Evolutionary conservation across 2,113 vertebrate species (phyloP).

Genomic region (Burhinus oedicnemus): DNA sequence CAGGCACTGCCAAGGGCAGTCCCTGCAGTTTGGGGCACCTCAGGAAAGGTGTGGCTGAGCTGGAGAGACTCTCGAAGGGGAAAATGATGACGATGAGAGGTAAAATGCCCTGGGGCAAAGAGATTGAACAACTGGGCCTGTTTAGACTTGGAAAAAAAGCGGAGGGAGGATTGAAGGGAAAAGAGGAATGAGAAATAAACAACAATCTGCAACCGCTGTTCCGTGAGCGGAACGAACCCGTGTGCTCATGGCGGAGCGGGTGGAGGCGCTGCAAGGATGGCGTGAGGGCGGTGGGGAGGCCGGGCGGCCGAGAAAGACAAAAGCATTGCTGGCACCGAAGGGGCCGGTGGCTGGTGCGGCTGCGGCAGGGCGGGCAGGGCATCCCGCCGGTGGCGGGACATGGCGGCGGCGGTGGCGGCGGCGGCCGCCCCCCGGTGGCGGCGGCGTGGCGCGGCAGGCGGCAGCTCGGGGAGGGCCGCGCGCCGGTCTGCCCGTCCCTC

Average conservation of each 20-base stretch:
- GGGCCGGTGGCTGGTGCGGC: no score
- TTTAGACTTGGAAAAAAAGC: no score
- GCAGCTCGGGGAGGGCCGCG: not conserved
- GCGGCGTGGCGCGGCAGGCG: not conserved
- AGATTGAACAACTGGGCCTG: fast-evolving
- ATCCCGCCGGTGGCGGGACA: no score
- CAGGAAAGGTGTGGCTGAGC: not conserved
- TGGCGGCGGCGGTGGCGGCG: no score
- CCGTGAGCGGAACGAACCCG: not conserved
- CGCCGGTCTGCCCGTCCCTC: no score
- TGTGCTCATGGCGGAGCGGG: fast-evolving
- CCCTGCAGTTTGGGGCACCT: not conserved
- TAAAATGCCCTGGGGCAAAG: not conserved
- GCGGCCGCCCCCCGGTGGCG: not conserved
- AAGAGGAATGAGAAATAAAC: fast-evolving
- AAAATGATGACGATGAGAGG: fast-evolving
- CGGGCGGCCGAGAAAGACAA: no score
- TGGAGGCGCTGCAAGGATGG: not conserved
- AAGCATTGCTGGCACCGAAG: no score
- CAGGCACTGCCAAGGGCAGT: not conserved
- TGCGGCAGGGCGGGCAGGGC: not conserved
- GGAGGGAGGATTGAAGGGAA: fast-evolving
- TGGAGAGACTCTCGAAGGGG: not conserved
- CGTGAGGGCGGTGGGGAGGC: no score
- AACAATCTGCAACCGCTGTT: fast-evolving